Base-by-base conservation (phyloP, 2,113 vertebrate genomes). In the Oryzias woworae region DNA sequence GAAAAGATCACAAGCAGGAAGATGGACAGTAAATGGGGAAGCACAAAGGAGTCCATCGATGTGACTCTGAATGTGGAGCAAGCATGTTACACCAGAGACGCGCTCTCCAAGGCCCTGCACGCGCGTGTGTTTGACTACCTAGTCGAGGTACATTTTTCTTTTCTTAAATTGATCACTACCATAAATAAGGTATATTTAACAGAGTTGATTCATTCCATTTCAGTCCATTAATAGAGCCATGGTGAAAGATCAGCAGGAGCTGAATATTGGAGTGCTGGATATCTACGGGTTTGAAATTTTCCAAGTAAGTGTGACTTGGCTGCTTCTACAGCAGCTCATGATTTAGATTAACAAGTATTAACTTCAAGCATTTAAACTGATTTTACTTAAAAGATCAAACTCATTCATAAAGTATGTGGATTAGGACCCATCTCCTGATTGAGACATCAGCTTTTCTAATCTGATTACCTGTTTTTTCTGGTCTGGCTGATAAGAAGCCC, bases 271-370 rank as follows among this genome's bases (percentile, higher is more conserved):
- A 0, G 97, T 99, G 56, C 85, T 98, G 70, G 97, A 99, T 81
- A 99, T 99, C 85, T 99, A 99, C 45, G 97, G 97, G 85, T 99
- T 99, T 92, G 97, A 99, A 91, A 99, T 99, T 86, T 99, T 99
- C 82, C 96, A 97, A 89, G 96, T 98, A 88, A 85, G 82, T 73
- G 16, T 41, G 71, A 36, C 58, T 41, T 36, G 31, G 4, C 5
- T 2, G 14, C 70, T 61, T 71, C 28, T 58, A 58, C 57, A 55
- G 48, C 48, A 26, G 55, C 71, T 56, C 65, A 68, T 53, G 59
- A 57, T 66, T 85, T 28, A 66, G 81, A 85, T 84, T 60, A 86
- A 71, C 60, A 55, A 50, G 56, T 51, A 42, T 77, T 69, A 79
- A 70, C 51, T 24, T 55, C 61, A 59, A 74, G 71, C 50, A 53